Percentiles rank a stretch among this genome's conserved stretches.
Conservation (phyloP, 2,113 vertebrate species). For the Corythornis cristatus region DNA sequence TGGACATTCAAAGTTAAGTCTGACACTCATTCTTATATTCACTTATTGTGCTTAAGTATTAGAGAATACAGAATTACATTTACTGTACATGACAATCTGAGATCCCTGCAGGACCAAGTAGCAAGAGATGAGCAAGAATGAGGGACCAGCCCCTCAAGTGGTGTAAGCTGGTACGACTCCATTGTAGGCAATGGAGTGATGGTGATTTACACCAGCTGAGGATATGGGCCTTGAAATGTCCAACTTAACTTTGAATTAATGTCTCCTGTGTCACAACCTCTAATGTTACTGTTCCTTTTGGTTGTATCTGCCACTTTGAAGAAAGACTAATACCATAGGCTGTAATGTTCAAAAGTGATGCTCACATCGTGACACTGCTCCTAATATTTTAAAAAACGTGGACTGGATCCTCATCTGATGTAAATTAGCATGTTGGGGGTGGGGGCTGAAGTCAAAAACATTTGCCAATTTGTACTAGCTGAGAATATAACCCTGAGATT, state of each 20-base stretch:
- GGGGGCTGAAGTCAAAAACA: constrained; percentile 24
- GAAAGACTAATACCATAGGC: background rate
- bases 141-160: constrained; percentile 69
- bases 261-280: constrained; percentile 1
- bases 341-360: background rate
- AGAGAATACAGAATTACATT: constrained; percentile 66
- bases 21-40: constrained; percentile 69
- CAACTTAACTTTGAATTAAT: constrained; percentile 71
- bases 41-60: constrained; percentile 71
- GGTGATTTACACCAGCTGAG: constrained; percentile 65
- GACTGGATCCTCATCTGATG: constrained; percentile 59
- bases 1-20: constrained; percentile 73
- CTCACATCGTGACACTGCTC: background rate
- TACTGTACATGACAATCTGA: constrained; percentile 20
- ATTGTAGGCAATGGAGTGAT: background rate
- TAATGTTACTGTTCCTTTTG: background rate
- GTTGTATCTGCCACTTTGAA: background rate
- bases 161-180: constrained; percentile 62
- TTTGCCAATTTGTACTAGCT: constrained; percentile 47
- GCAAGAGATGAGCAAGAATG: constrained; percentile 63
- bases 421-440: constrained; percentile 30
- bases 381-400: background rate
- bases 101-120: constrained; percentile 51
- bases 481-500: constrained; percentile 64
- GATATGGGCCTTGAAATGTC: constrained; percentile 58